phyloP scores from a whole-genome alignment of 2,113 vertebrate genomes.

The Callorhinus ursinus region DNA sequence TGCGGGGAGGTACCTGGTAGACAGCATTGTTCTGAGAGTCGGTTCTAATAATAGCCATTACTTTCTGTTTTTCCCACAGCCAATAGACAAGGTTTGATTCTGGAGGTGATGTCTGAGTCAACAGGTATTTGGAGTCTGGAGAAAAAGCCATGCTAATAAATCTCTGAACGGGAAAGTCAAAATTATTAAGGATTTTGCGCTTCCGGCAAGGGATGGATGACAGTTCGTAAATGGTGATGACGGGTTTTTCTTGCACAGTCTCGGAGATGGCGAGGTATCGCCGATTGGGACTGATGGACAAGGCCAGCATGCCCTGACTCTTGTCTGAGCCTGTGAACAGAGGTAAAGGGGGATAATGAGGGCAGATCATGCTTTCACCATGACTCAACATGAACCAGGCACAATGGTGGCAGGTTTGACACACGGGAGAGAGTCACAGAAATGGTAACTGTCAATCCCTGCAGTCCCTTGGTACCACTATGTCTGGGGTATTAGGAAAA shows the following conservation, averaged over 20 bases:
- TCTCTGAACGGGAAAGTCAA: slow-evolving; percentile 83
- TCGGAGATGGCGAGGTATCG: slow-evolving; percentile 94
- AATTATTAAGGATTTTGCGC: slow-evolving; percentile 87
- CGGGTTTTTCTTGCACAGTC: slow-evolving; percentile 84
- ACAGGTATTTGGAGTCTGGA: slow-evolving; percentile 92
- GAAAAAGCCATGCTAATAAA: slow-evolving; percentile 93
- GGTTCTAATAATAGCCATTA: slow-evolving; percentile 88
- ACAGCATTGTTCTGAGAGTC: slow-evolving; percentile 81
- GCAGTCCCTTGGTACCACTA: neutral
- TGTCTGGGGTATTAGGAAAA: neutral
- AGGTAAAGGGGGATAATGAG: slow-evolving; percentile 33
- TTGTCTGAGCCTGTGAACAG: slow-evolving; percentile 89
- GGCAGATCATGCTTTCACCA: neutral
- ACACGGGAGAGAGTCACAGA: neutral
- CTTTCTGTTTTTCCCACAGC: slow-evolving; percentile 95
- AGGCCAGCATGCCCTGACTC: slow-evolving; percentile 88
- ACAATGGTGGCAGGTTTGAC: neutral
- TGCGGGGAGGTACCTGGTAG: slow-evolving; percentile 88
- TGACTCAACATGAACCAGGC: neutral
- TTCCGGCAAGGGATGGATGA: slow-evolving; percentile 88
- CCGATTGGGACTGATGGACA: slow-evolving; percentile 92
- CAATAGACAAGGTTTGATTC: slow-evolving; percentile 91
- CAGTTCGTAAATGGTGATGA: slow-evolving; percentile 92
- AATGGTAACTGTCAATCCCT: neutral
- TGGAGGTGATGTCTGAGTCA: slow-evolving; percentile 89